Evolutionary conservation across 2,888 invertebrate genomes (phyloP), one percentile per base, ranked within the genome.

Genomic region (Leptura quadrifasciata): DNA sequence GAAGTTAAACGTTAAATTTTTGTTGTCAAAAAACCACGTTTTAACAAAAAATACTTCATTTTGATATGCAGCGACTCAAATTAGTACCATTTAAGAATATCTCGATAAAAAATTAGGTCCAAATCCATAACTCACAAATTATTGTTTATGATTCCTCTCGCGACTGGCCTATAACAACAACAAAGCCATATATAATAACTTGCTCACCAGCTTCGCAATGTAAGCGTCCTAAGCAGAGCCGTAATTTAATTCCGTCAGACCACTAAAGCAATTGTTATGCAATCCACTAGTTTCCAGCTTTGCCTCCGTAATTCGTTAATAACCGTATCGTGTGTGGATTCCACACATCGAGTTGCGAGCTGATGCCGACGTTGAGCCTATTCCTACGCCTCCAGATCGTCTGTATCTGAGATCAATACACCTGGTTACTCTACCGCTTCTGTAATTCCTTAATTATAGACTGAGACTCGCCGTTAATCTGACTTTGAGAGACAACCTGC

Each of bases 391-490:
- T 54, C 15, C 27, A 15, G 27, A 65, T 65, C 55, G 55, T 54
- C 35, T 21, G 31, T 52, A 64, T 31, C 65, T 73, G 55, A 18
- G 64, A 76, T 76, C 76, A 57, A 76, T 76, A 64, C 70, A 76
- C 69, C 73, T 76, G 76, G 73, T 69, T 57, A 27, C 47, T 35
- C 47, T 35, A 47, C 57, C n/a, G 61, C 55, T 68, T 54, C 72
- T 39, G 60, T 73, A 70, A 69, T 73, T 69, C 69, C 73, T 70
- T 76, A 76, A 76, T 76, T 70, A 73, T 52, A 76, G 73, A 65
- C 61, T 35, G 58, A 60, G 68, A 64, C 65, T 15, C 54, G 54
- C 55, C 61, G 73, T 67, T 75, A 75, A 75, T 75, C 74, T 31
- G 70, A 65, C 70, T 75, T 70, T 47, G 70, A 75, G 74, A 64